These are phyloP conservation scores for Pseudorhombus dupliciocellatus DNA, from an alignment of 2,113 vertebrate genomes.

Conservation along the genomic window DNA sequence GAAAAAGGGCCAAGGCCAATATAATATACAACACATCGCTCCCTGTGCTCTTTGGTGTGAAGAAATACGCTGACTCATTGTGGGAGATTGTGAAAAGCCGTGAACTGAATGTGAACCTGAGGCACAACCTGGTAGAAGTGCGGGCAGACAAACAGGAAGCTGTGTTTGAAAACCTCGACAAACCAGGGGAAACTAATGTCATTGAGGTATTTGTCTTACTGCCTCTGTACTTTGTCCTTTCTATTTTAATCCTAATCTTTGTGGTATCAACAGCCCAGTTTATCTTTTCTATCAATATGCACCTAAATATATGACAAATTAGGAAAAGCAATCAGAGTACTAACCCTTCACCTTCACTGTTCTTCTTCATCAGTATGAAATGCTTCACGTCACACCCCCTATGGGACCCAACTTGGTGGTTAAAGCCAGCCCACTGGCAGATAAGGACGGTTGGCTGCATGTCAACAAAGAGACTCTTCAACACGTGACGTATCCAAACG, in stretches of 20 bases:
- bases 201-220: constrained; percentile 79
- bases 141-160: constrained; percentile 91
- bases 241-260: background rate
- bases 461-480: constrained; percentile 91
- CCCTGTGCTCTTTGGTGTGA: constrained; percentile 90
- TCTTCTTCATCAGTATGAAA: constrained; percentile 86
- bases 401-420: constrained; percentile 91
- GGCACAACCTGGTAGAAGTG: constrained; percentile 90
- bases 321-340: too few relatives aligned
- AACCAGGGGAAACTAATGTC: constrained; percentile 88
- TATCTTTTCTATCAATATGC: too few relatives aligned
- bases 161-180: constrained; percentile 94
- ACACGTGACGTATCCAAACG: constrained; percentile 90
- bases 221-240: background rate
- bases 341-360: background rate
- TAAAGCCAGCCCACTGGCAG: constrained; percentile 83
- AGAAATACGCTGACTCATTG: constrained; percentile 93
- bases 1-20: constrained; percentile 89
- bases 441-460: constrained; percentile 89
- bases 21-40: constrained; percentile 93
- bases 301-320: too few relatives aligned
- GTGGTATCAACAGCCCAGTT: too few relatives aligned
- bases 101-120: constrained; percentile 88
- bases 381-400: constrained; percentile 97
- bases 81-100: constrained; percentile 87